Base-by-base conservation (phyloP, 2,797 vertebrate species). In the Thalassophryne amazonica region DNA sequence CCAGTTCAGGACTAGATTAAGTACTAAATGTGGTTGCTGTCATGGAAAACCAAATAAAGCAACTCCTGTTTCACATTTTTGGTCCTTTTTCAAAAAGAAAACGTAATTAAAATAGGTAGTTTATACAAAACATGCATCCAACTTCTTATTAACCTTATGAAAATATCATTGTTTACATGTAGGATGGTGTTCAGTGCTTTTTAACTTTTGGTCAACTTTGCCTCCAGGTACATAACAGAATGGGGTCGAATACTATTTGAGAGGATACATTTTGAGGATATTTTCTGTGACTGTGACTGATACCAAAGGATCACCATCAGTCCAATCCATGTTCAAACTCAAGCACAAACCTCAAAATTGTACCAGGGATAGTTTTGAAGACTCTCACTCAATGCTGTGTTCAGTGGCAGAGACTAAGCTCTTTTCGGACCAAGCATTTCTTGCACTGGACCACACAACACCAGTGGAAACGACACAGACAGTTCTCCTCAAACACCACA, bases 401-500 rank as follows among this genome's bases (percentile, higher is more conserved):
- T 60, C 91, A 99, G 84, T 95, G 63, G 40, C 97, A 99, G 62
- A 99, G 90, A 69, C 94, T 99, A 50, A 98, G 93, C 65, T 98
- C 93, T 74, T 95, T 96, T 28, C 87, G 92, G 53, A 97, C 93
- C 1, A 91, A 87, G 78, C 97, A 99, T 71, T 96, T 97, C 76
- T 97, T 96, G 75, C 97, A 99, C 79, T 99, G 96, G 47, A 99
- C 97, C 15, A 98, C 94, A 0, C 97, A 99, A 83, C 97, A 99
- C 97, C 96, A 98, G 86, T 98, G 96, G 84, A 99, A 99, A 58
- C 95, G 93, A 73, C 97, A 99, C 34, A 97, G 88, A 61, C 97
- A 99, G 91, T 96, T 98, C 88, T 99, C 97, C 86, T 98, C 94
- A 8, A 97, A 76, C 69, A 94, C 91, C 73, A 97, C 89, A 0